These are phyloP conservation scores for Xenentodon cancila DNA, from an alignment of 2,797 vertebrate genomes.

Conservation along the genomic window DNA sequence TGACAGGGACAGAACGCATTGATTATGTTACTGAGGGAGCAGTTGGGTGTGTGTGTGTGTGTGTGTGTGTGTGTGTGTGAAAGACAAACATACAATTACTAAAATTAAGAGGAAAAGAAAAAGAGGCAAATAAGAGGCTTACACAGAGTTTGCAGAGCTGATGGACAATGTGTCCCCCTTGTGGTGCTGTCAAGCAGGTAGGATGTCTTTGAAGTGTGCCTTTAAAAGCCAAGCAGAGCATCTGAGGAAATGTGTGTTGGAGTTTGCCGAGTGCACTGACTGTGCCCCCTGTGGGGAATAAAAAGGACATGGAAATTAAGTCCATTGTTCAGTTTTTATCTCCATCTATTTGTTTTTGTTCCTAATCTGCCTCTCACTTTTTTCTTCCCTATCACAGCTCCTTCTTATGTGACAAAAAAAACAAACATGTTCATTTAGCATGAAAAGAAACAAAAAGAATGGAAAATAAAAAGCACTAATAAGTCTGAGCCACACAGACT, in stretches of 20 bases:
- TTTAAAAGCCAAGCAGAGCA: conserved; percentile 48
- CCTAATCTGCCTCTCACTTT: conserved; percentile 17
- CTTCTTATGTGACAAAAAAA: conserved; percentile 6
- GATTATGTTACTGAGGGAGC: conserved; percentile 61
- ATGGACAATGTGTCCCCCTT: conserved; percentile 81
- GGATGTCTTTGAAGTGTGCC: conserved; percentile 40
- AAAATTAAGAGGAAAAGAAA: conserved; percentile 42
- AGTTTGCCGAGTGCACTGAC: conserved; percentile 50
- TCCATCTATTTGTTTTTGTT: conserved; percentile 31
- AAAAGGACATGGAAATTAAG: conserved; percentile 60
- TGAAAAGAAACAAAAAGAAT: conserved; percentile 29
- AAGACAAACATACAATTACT: conserved; percentile 59
- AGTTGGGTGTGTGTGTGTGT: not conserved
- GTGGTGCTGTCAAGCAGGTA: conserved; percentile 74
- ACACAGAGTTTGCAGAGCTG: conserved; percentile 49
- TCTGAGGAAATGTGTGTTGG: conserved; percentile 41
- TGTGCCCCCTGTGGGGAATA: conserved; percentile 45
- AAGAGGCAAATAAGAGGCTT: conserved; percentile 23
- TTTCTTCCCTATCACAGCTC: not conserved
- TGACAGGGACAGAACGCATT: conserved; percentile 69
- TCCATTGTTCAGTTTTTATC: conserved; percentile 52
- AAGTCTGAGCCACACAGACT: too few relatives aligned
- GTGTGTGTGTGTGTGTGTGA: conserved; percentile 2
- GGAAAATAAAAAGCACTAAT: not conserved
- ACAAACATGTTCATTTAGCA: conserved; percentile 40